A percentile compares a stretch with the other conserved stretches of the same genome.
These are phyloP conservation scores for Nyctibius grandis DNA, from an alignment of 2,797 vertebrate species.

Conservation along the genomic window DNA sequence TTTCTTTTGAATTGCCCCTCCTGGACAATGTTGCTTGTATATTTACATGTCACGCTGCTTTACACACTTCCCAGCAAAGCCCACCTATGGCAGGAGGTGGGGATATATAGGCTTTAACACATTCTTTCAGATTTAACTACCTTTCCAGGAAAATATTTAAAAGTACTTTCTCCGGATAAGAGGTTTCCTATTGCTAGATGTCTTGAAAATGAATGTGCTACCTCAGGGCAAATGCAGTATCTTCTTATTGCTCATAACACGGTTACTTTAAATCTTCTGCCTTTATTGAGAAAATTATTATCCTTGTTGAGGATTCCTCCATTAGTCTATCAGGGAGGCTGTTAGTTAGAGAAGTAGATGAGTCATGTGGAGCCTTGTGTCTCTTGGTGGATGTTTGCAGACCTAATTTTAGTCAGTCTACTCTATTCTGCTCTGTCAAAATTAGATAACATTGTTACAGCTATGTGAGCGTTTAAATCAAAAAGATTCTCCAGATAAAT, in stretches of 20 bases:
- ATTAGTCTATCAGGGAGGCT: neutral
- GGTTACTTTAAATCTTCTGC: constrained; percentile 27
- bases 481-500: constrained; percentile 26
- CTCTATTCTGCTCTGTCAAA: constrained; percentile 25
- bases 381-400: constrained; percentile 53
- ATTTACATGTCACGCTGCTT: neutral
- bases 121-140: neutral
- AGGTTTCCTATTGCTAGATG: constrained; percentile 7
- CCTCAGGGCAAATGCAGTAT: neutral
- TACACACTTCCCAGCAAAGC: neutral
- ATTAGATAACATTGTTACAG: constrained; percentile 43
- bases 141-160: constrained; percentile 22
- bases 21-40: neutral
- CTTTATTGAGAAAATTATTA: constrained; percentile 36
- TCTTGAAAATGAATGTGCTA: constrained; percentile 19
- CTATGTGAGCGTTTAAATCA: neutral
- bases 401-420: constrained; percentile 57
- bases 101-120: neutral
- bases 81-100: neutral
- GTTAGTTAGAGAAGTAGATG: constrained; percentile 4
- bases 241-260: neutral
- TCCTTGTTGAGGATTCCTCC: neutral
- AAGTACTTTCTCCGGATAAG: neutral
- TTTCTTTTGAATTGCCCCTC: neutral
- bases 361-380: constrained; percentile 50